A percentile compares a stretch with the other conserved stretches of the same genome.
These are phyloP conservation scores for Agonopterix arenella DNA, from an alignment of 2,888 invertebrate species.

Conservation along the genomic window DNA sequence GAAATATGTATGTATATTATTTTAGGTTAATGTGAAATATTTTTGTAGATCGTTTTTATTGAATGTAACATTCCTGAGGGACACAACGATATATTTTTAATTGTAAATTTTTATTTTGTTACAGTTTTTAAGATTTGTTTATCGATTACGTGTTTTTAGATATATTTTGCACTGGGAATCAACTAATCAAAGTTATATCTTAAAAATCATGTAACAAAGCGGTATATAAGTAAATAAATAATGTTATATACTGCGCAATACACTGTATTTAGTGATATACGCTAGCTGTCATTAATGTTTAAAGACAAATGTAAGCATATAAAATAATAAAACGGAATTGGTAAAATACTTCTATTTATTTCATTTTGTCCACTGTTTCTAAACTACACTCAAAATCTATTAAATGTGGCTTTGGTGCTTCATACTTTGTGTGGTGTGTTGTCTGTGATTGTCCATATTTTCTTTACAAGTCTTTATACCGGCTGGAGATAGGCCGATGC, in stretches of 20 bases:
- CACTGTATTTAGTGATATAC: constrained; percentile 30
- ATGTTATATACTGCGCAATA: background rate
- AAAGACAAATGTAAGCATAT: constrained; percentile 55
- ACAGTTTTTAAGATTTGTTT: constrained; percentile 40
- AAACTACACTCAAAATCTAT: too few species aligned
- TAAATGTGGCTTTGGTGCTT: too few species aligned
- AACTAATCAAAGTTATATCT: constrained; percentile 6
- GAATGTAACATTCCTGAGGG: constrained; percentile 49
- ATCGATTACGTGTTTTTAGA: constrained; percentile 6
- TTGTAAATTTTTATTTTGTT: constrained; percentile 70
- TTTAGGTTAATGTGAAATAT: constrained; percentile 55
- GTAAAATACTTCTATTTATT: constrained; percentile 35
- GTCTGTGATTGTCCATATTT: too few species aligned
- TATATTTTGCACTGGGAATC: constrained; percentile 22
- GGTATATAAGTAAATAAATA: background rate
- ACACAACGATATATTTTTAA: constrained; percentile 64
- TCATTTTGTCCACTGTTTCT: constrained; percentile 11
- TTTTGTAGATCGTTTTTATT: constrained; percentile 49
- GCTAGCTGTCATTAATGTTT: constrained; percentile 50
- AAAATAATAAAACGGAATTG: constrained; percentile 62
- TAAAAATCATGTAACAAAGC: background rate
- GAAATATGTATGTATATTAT: constrained; percentile 39
- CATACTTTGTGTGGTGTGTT: too few species aligned
- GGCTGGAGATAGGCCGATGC: too few species aligned
- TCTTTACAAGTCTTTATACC: too few species aligned